These are phyloP conservation scores for Pyrrhia umbra DNA, from an alignment of 2,888 invertebrate species.

Conservation along the genomic window DNA sequence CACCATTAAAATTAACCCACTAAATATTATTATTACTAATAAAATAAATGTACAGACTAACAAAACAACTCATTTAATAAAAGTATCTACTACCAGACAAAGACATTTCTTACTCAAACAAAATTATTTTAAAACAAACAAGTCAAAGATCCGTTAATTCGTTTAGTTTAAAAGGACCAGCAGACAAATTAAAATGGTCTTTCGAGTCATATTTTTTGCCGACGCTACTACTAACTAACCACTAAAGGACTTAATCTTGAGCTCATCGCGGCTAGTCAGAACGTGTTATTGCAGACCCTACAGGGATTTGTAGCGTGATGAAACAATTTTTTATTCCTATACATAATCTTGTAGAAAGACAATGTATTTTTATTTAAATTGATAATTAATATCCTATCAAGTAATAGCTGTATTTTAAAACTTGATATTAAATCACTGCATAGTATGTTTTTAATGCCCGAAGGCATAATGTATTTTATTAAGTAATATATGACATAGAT, in stretches of 20 bases:
- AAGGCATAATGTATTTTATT: no score
- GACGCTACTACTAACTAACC: slow-evolving; percentile 55
- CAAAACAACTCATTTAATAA: neutral
- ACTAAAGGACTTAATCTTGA: slow-evolving; percentile 52
- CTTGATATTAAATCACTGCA: no score
- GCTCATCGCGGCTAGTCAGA: slow-evolving; percentile 45
- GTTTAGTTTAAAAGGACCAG: neutral
- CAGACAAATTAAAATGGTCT: neutral
- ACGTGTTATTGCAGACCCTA: slow-evolving; percentile 38
- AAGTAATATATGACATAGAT: no score
- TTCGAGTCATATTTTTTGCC: slow-evolving; percentile 11
- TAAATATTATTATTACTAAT: no score
- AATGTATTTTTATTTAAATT: slow-evolving; percentile 43
- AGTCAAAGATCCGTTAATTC: neutral
- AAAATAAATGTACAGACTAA: no score
- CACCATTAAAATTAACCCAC: no score
- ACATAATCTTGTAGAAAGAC: slow-evolving; percentile 21
- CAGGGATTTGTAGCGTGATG: slow-evolving; percentile 52
- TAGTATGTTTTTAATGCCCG: no score
- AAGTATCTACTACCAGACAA: no score
- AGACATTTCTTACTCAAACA: no score
- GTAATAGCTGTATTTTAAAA: neutral
- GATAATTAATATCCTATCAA: neutral
- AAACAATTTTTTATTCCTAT: slow-evolving; percentile 41
- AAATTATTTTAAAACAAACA: no score